Percentiles rank a stretch among this genome's conserved stretches.
phyloP scores from a whole-genome alignment of 2,113 vertebrate genomes.

The Daboia siamensis region DNA sequence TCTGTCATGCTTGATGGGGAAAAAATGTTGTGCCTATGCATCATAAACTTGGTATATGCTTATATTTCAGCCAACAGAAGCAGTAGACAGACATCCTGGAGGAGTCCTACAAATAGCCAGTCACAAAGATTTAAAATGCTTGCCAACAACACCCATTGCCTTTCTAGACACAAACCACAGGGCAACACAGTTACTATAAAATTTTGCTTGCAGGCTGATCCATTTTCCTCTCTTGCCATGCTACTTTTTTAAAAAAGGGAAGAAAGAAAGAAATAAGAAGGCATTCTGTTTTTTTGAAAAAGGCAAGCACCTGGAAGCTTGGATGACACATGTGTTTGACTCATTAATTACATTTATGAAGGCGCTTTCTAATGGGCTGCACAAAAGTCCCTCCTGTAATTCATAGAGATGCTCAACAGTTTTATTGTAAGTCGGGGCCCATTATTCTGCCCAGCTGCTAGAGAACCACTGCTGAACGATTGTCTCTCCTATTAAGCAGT shows the following conservation, averaged over 20 bases:
- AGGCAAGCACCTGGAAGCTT: constrained; percentile 27
- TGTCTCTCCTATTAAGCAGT: constrained; percentile 69
- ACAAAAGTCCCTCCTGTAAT: constrained; percentile 37
- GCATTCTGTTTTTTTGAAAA: neutral
- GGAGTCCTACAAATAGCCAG: neutral
- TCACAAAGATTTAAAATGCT: neutral
- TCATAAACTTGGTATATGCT: neutral
- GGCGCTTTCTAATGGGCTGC: constrained; percentile 27
- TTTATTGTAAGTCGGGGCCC: constrained; percentile 51
- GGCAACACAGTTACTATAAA: neutral
- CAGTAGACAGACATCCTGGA: constrained; percentile 19
- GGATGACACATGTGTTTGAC: constrained; percentile 6
- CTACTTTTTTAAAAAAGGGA: neutral
- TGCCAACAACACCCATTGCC: neutral
- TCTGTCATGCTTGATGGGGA: neutral
- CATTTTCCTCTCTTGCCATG: neutral
- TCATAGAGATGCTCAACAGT: constrained; percentile 52
- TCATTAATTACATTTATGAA: constrained; percentile 33
- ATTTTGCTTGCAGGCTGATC: neutral
- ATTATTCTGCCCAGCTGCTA: constrained; percentile 62
- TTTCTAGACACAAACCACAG: neutral
- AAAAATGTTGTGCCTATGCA: neutral
- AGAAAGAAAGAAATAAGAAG: neutral
- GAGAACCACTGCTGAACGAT: constrained; percentile 52
- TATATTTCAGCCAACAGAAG: neutral